phyloP scores from a whole-genome alignment of 1,140 invertebrate species.

The Bilobella aurantiaca region DNA sequence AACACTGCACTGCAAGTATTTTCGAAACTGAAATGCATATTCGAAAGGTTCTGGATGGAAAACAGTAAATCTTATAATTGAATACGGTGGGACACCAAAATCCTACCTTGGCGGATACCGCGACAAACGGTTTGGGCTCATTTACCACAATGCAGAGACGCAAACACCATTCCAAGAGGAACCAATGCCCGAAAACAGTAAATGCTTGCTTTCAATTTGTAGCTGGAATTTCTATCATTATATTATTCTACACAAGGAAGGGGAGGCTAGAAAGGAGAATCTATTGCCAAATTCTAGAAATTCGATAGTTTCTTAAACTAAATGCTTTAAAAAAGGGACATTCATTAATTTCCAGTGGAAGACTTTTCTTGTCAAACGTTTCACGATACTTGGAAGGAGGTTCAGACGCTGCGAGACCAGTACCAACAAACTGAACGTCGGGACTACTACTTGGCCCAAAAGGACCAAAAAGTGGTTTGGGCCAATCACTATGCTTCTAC shows the following conservation, averaged over 20 bases:
- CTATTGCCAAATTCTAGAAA: too few relatives aligned
- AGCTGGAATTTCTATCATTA: too few relatives aligned
- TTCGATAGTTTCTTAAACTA: too few relatives aligned
- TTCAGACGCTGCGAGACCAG: conserved; percentile 20
- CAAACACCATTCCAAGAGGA: neutral
- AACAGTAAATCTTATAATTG: neutral
- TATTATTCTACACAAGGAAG: too few relatives aligned
- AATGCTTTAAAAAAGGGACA: too few relatives aligned
- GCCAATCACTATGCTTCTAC: conserved; percentile 9
- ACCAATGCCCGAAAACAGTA: neutral
- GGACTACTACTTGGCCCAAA: conserved; percentile 18
- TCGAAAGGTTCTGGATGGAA: neutral
- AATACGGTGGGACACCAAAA: neutral
- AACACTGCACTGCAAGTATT: too few relatives aligned
- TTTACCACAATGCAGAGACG: conserved; percentile 4
- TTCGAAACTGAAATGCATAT: too few relatives aligned
- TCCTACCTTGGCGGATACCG: conserved; percentile 13
- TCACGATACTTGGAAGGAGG: conserved; percentile 1
- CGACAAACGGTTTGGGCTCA: conserved; percentile 7
- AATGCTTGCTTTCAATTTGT: neutral
- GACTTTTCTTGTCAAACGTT: conserved; percentile 15
- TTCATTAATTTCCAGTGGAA: neutral
- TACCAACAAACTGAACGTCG: conserved; percentile 23
- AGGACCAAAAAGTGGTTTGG: conserved; percentile 10
- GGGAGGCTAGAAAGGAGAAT: too few relatives aligned